Conservation (phyloP, 2,888 invertebrate genomes). For the Spilosoma lubricipeda region DNA sequence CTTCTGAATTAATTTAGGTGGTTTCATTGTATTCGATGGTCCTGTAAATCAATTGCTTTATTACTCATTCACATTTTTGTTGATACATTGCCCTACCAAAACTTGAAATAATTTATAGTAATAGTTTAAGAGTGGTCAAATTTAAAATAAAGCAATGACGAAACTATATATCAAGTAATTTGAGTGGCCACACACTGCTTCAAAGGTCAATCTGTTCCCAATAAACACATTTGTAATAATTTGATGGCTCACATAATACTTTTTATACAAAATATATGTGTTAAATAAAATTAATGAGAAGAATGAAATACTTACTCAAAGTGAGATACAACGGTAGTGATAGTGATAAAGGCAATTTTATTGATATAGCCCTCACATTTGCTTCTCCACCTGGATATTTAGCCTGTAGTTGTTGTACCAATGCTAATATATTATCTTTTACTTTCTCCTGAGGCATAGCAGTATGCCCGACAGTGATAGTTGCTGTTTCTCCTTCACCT, state of each 20-base stretch:
- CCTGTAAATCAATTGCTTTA: conserved; percentile 71
- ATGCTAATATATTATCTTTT: conserved; percentile 89
- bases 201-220: no score
- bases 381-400: conserved; percentile 91
- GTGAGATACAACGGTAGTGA: conserved; percentile 90
- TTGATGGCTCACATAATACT: neutral
- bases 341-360: conserved; percentile 88
- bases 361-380: conserved; percentile 90
- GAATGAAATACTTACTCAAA: conserved; percentile 85
- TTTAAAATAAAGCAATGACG: no score
- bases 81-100: no score
- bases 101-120: no score
- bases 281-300: neutral
- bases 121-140: no score
- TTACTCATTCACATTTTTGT: neutral
- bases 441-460: conserved; percentile 87
- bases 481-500: conserved; percentile 88
- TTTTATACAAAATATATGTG: no score
- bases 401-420: conserved; percentile 85
- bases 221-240: no score
- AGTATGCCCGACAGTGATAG: conserved; percentile 89
- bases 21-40: conserved; percentile 81
- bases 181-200: no score
- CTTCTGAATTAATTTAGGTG: conserved; percentile 79
- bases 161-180: no score